These are phyloP conservation scores for Pelobates fuscus DNA, from an alignment of 2,113 vertebrate genomes.

Conservation along the genomic window DNA sequence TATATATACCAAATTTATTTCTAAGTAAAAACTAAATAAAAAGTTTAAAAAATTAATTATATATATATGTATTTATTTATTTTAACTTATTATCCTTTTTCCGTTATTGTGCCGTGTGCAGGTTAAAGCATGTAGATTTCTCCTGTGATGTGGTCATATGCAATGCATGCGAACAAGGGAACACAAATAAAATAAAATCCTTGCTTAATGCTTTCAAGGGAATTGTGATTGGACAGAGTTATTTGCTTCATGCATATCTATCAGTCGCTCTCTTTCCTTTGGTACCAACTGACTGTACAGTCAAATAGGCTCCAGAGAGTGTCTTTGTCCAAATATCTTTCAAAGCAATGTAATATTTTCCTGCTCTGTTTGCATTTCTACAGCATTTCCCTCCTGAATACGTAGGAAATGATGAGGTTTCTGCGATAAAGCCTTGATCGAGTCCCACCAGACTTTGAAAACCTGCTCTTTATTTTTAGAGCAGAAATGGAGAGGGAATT, in stretches of 20 bases:
- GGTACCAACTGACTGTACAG: conserved; percentile 17
- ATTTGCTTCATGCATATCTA: background rate
- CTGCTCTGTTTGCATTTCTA: conserved; percentile 37
- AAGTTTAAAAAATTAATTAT: no score
- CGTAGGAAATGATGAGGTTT: conserved; percentile 32
- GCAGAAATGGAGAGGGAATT: background rate
- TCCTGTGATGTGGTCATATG: no score
- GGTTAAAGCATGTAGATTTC: no score
- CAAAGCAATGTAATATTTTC: conserved; percentile 45
- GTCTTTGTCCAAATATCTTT: conserved; percentile 37
- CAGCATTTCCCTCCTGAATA: conserved; percentile 25
- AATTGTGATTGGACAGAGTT: background rate
- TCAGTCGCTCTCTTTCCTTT: conserved; percentile 21
- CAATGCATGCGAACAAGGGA: no score
- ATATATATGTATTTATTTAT: no score
- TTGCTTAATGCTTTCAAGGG: no score
- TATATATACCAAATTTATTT: no score
- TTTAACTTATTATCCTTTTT: no score
- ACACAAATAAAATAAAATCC: no score
- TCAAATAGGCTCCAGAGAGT: conserved; percentile 28
- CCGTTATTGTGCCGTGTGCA: no score
- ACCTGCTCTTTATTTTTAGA: conserved; percentile 4
- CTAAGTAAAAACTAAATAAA: no score
- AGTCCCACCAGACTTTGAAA: conserved; percentile 27
- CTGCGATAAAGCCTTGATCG: conserved; percentile 45